Base-by-base conservation (phyloP, 2,113 vertebrate species). In the Clarias batrachus region DNA sequence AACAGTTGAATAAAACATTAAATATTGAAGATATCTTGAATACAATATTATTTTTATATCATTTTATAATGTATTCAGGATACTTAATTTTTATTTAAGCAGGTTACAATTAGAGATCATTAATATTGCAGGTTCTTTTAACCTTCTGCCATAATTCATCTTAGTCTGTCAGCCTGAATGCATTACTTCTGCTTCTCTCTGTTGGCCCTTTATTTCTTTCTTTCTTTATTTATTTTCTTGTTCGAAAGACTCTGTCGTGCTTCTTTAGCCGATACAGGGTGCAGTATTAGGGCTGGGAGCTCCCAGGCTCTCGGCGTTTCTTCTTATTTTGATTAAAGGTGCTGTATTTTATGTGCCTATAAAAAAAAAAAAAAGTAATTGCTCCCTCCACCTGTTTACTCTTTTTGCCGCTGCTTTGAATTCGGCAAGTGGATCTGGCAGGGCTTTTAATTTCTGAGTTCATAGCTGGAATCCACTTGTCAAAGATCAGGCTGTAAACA, bases 291-390 rank as follows among this genome's bases (percentile, higher is more conserved):
- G 60, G 77, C 23, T 59, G 57, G 12, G 30, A 83, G 25, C 52
- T 63, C 59, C 56, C 16, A 19, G 81, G 60, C 30, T 41, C 62
- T 74, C 52, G n/a, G 62, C 83, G 66, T 70, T 80, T 83, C 86
- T 87, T n/a, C 84, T 52, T 78, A 59, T 63, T 68, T 33, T 57
- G 82, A 80, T 60, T 81, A 85, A 83, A 81, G 83, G 83, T 60
- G 83, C 21, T 59, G 82, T 83, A 87, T 90, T 90, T 89, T 83
- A 85, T 85, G 86, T 73, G 59, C n/a, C 56, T 70, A 78, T 83
- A 83, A 83, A 83, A 33, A 33, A 83, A 83, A 83, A 33, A 33
- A 33, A 88, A 90, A 85, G 78, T 84, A 82, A 71, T 88, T 73
- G 76, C 85, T 82, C 27, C 27, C 52, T 87, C 82, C 71, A 70